These are phyloP conservation scores for Caenorhabditis tropicalis DNA, from an alignment of 1,140 invertebrate genomes.

Conservation along the genomic window DNA sequence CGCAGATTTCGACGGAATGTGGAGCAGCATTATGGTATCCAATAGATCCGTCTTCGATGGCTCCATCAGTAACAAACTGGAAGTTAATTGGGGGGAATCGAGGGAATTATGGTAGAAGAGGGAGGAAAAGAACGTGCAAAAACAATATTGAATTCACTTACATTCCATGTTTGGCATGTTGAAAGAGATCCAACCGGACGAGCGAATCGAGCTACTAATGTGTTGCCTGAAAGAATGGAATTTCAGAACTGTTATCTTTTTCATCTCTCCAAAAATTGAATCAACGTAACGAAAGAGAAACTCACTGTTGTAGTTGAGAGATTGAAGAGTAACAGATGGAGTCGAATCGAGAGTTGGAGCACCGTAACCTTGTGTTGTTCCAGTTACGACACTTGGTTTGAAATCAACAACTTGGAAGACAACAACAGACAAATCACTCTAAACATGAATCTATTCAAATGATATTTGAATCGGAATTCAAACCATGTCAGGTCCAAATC, in stretches of 20 bases:
- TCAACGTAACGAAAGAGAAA: neutral
- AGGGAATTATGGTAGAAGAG: neutral
- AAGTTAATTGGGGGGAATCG: neutral
- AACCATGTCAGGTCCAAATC: slow-evolving; percentile 46
- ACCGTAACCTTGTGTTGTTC: slow-evolving; percentile 30
- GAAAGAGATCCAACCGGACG: slow-evolving; percentile 25
- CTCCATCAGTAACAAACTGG: slow-evolving; percentile 44
- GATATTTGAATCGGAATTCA: neutral
- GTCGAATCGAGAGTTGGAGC: slow-evolving; percentile 21
- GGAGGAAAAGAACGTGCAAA: neutral
- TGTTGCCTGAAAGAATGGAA: slow-evolving; percentile 22
- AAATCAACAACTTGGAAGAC: slow-evolving; percentile 32
- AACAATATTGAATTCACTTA: neutral
- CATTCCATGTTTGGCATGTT: slow-evolving; percentile 36
- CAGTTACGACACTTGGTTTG: slow-evolving; percentile 29
- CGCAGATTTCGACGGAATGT: slow-evolving; percentile 22
- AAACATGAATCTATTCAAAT: neutral
- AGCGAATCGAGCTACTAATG: slow-evolving; percentile 30
- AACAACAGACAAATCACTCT: slow-evolving; percentile 30
- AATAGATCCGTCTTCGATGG: slow-evolving; percentile 46
- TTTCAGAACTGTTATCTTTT: too few relatives aligned
- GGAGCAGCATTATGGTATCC: slow-evolving; percentile 38
- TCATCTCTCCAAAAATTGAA: too few relatives aligned
- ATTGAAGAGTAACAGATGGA: slow-evolving; percentile 40
- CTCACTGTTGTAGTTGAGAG: slow-evolving; percentile 41